Base-by-base conservation (phyloP, 2,797 vertebrate species). In the Poeciliopsis turneri region DNA sequence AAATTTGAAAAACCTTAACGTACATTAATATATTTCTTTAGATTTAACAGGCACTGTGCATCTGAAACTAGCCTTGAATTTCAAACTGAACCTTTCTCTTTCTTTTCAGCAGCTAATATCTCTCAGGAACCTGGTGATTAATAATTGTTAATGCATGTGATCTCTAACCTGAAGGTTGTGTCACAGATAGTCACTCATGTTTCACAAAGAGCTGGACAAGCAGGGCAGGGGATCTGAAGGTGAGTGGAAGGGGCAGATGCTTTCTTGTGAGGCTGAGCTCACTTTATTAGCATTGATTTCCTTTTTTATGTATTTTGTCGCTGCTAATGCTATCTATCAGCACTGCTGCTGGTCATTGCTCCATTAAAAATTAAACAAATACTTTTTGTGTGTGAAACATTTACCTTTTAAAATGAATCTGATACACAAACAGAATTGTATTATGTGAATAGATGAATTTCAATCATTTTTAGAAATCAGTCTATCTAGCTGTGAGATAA, bases 241-340 rank as follows among this genome's bases (percentile, higher is more conserved):
- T 88, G 83, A 88, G 81, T 68, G 78, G 71, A 86, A 78, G 74
- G 78, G 80, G 87, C 69, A 46, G 83, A 78, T 71, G 84, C 82
- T 78, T 88, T 89, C 87, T 90, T 83, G 77, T 80, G 69, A 87
- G 83, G 86, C 87, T 89, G 87, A 93, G 92, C 90, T 95, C 92
- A 94, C 92, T 94, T 95, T 94, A 94, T 95, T 95, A 95, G 92
- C 93, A 95, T 94, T 95, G 94, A 95, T 95, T 94, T 89, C 78
- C 89, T 88, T 89, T 93, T 94, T 94, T 94, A 94, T 93, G 92
- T 93, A 94, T 94, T 95, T 93, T 93, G 91, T 93, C 84, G 84
- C 88, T 83, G 94, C 90, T 92, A 92, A 93, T 90, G 91, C 90
- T 89, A 95, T 95, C 61, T 91, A 95, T 93, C 90, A 92, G 84